phyloP scores from a whole-genome alignment of 30 jellyfish, hydroid and myxozoan species.

The Hydra vulgaris region DNA sequence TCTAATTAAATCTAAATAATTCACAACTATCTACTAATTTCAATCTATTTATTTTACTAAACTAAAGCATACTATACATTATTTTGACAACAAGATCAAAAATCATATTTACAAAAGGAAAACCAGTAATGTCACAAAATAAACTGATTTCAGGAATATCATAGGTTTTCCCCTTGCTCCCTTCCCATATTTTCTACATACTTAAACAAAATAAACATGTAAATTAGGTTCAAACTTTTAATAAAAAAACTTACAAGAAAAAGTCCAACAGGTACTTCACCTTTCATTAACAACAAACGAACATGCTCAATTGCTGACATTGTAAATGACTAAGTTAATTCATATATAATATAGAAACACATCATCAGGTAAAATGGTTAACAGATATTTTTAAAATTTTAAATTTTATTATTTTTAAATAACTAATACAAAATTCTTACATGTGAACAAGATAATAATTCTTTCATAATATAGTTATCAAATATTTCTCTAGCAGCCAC shows the following conservation, averaged over 20 bases:
- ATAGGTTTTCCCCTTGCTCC: no score
- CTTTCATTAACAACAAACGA: slow-evolving; percentile 49
- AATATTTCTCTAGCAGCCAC: slow-evolving; percentile 74
- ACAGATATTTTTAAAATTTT: neutral
- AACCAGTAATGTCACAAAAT: no score
- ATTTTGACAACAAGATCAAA: no score
- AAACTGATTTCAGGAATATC: no score
- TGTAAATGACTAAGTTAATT: slow-evolving; percentile 68
- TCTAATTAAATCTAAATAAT: no score
- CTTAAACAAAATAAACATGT: no score
- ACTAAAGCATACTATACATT: no score
- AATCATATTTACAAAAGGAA: no score
- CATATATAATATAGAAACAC: neutral
- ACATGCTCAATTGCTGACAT: slow-evolving; percentile 89
- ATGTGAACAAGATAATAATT: slow-evolving; percentile 86
- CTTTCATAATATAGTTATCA: slow-evolving; percentile 90
- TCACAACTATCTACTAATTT: no score
- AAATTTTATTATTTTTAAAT: neutral
- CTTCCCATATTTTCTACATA: no score
- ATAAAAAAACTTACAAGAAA: slow-evolving; percentile 52
- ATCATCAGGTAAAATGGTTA: neutral
- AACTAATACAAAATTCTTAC: slow-evolving; percentile 25
- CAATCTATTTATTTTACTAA: no score
- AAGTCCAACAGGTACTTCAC: slow-evolving; percentile 89
- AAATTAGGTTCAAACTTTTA: no score